phyloP scores from a whole-genome alignment of 2,888 invertebrate genomes.

The Hybos culiciformis region DNA sequence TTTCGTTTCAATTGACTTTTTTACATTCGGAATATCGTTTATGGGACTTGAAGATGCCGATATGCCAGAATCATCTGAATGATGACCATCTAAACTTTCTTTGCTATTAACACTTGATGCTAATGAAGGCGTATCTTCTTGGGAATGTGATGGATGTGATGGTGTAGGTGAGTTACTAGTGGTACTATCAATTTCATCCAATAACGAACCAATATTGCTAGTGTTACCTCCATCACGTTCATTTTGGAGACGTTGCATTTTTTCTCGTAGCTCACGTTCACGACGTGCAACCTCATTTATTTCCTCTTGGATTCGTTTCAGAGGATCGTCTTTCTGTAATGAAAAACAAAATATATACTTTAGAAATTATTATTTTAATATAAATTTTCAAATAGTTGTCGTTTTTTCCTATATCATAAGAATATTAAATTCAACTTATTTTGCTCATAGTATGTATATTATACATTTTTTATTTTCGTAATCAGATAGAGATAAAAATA shows the following conservation, averaged over 20 bases:
- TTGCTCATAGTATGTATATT: too few relatives aligned
- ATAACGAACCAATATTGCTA: conserved; percentile 13
- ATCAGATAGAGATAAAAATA: too few relatives aligned
- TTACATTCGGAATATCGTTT: neutral
- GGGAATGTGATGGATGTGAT: neutral
- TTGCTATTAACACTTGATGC: conserved; percentile 28
- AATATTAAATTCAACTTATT: too few relatives aligned
- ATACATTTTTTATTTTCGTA: too few relatives aligned
- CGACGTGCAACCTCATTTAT: conserved; percentile 74
- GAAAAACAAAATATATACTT: too few relatives aligned
- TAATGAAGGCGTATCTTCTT: conserved; percentile 22
- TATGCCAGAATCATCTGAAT: conserved; percentile 34
- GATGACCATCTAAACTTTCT: conserved; percentile 26
- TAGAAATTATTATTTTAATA: too few relatives aligned
- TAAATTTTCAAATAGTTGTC: too few relatives aligned
- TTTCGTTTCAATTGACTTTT: conserved; percentile 21
- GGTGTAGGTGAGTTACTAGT: neutral
- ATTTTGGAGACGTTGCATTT: conserved; percentile 30
- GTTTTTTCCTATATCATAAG: too few relatives aligned
- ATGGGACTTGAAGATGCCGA: conserved; percentile 32
- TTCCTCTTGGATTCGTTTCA: conserved; percentile 76
- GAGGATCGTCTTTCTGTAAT: conserved; percentile 39
- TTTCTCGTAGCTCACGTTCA: conserved; percentile 59
- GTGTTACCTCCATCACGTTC: conserved; percentile 15
- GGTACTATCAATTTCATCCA: neutral